Evolutionary conservation across 2,113 vertebrate genomes (phyloP), one percentile per base, ranked within the genome.

Genomic region (Eurypyga helias): DNA sequence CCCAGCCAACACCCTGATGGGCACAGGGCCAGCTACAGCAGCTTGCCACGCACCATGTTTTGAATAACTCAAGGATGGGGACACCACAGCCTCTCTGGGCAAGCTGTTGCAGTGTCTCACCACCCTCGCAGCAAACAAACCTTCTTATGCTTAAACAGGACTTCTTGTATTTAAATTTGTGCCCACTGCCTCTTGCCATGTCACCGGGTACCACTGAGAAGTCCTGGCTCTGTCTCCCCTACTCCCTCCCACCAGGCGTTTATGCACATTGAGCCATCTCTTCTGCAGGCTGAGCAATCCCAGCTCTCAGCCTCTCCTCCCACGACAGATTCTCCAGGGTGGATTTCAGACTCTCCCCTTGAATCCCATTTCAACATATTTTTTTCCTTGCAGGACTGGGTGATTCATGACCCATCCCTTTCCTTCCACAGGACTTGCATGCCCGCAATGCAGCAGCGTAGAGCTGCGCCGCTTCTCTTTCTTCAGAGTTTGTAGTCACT

Each of bases 1-100:
- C 25, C 28, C 46, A 75, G 45, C 20, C 55, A 49, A 5, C 2
- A 1, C 29, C 52, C 51, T 0, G 0, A 21, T 36, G 4, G 5
- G 69, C 2, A 0, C 67, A 36, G 31, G 24, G 17, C 31, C 46
- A 17, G 20, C n/a, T 10, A 4, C 31, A 26, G 67, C 46, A 67
- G 36, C 41, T 67, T 26, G 12, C 26, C 43, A 57, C 29, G 34
- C 52, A 21, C 57, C 1, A 1, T 4, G 21, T 43, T 79, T 13
- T 0, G 70, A 38, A 43, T 5, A 17, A 48, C 38, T 67, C 69
- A 31, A 28, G 26, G 34, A 15, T 2, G 24, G 48, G 62, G 41
- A 62, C 26, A 45, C 33, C 13, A 57, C 34, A 49, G 10, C 28
- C 28, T 41, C 69, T 34, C 61, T 38, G 28, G 8, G 25, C 61